Percentiles rank a stretch among this genome's conserved stretches.
Evolutionary conservation across 2,888 invertebrate genomes (phyloP).

Genomic region (Erannis defoliaria): DNA sequence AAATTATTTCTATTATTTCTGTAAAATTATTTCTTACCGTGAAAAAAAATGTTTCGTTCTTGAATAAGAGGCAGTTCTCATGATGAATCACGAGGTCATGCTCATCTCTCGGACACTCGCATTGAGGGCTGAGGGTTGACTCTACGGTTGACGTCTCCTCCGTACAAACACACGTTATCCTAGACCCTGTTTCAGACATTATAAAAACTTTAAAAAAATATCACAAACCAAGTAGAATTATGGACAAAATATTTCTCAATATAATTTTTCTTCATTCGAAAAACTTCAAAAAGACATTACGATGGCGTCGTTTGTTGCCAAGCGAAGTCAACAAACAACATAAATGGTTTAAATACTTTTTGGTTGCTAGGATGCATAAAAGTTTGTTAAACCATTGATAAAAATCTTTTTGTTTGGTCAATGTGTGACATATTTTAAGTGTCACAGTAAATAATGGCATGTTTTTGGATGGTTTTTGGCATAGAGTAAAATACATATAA

Average conservation of each 20-base stretch:
- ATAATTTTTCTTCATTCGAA: conserved; percentile 24
- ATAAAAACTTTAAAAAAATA: conserved; percentile 4
- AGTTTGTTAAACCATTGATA: not conserved
- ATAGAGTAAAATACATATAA: too few species aligned
- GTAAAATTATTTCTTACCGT: not conserved
- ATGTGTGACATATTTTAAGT: conserved; percentile 3
- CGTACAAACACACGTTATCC: conserved; percentile 59
- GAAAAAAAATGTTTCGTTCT: conserved; percentile 66
- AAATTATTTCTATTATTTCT: not conserved
- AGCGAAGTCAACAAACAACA: conserved; percentile 43
- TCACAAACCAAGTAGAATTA: not conserved
- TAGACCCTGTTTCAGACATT: conserved; percentile 54
- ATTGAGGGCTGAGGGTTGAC: conserved; percentile 50
- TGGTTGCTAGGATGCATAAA: conserved; percentile 1
- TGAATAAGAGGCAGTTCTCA: conserved; percentile 66
- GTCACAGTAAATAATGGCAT: not conserved
- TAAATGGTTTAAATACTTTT: conserved; percentile 4
- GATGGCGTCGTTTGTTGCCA: conserved; percentile 52
- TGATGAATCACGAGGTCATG: conserved; percentile 68
- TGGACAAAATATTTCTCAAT: conserved; percentile 1
- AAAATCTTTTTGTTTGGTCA: conserved; percentile 27
- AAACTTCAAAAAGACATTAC: conserved; percentile 36
- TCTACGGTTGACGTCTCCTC: conserved; percentile 51
- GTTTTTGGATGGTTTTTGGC: too few species aligned
- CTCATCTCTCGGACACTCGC: conserved; percentile 69